phyloP scores from a whole-genome alignment of 2,113 vertebrate species.

The Pseudorectes ferrugineus region DNA sequence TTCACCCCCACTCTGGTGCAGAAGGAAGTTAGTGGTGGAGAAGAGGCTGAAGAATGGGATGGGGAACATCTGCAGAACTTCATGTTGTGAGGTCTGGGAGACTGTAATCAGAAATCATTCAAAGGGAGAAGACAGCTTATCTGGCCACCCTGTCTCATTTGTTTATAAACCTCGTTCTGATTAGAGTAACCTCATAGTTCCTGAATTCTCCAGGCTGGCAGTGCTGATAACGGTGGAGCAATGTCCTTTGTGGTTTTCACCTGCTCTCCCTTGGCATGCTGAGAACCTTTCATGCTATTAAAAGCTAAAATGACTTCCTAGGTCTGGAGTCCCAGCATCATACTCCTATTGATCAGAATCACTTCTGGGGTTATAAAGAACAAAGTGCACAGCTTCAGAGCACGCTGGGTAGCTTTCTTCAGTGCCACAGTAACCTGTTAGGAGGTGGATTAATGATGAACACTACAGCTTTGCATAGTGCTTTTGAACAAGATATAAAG shows the following conservation, averaged over 20 bases:
- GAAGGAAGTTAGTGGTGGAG: neutral
- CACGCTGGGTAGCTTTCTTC: neutral
- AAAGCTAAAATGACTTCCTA: neutral
- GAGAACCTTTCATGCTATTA: neutral
- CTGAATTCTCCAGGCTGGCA: neutral
- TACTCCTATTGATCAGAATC: neutral
- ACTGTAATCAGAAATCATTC: neutral
- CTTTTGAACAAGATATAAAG: neutral
- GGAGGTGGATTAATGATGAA: neutral
- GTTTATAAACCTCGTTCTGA: neutral
- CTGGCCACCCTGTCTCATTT: neutral
- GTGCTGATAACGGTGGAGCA: neutral
- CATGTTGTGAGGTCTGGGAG: neutral
- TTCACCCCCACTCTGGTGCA: fast-evolving
- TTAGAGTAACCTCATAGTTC: neutral
- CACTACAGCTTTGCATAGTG: neutral
- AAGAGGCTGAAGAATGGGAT: neutral
- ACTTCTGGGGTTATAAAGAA: neutral
- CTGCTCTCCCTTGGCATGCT: neutral
- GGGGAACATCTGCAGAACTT: neutral
- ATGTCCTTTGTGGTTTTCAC: neutral
- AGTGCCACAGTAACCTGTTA: neutral
- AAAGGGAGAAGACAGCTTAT: neutral
- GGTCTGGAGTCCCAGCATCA: neutral
- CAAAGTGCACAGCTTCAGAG: neutral